Evolutionary conservation across 2,113 vertebrate species (phyloP).

Genomic region (Dasyornis broadbenti): DNA sequence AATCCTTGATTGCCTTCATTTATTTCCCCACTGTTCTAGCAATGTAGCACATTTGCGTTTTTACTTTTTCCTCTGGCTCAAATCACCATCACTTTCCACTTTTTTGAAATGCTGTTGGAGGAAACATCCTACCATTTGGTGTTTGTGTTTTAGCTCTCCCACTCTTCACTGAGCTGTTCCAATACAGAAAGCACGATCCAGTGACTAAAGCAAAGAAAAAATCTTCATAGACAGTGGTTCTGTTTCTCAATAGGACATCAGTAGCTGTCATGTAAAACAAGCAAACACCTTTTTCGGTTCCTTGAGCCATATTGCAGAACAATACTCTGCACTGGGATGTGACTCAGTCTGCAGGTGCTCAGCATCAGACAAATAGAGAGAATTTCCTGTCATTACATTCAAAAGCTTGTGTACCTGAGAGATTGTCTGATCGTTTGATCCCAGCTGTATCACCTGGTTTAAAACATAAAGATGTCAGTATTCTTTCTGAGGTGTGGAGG

Average conservation of each 20-base stretch:
- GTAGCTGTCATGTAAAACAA: background rate
- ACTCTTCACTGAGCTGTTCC: background rate
- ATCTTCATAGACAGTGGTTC: background rate
- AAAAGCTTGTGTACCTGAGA: background rate
- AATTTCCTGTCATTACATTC: background rate
- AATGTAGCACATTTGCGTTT: background rate
- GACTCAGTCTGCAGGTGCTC: background rate
- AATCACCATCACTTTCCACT: background rate
- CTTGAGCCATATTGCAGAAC: background rate
- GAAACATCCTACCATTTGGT: background rate
- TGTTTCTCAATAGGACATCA: background rate
- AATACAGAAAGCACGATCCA: background rate
- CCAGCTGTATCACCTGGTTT: background rate
- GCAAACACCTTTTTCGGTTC: background rate
- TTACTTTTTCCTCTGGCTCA: background rate
- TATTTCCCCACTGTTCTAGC: background rate
- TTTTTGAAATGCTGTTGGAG: background rate
- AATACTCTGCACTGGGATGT: background rate
- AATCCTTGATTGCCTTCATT: background rate
- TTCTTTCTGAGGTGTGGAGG: background rate
- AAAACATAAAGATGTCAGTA: background rate
- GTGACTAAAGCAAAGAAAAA: background rate
- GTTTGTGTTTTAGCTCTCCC: background rate
- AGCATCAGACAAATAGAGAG: background rate
- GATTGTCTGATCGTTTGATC: background rate